Base-by-base conservation (phyloP, 2,888 invertebrate species). In the Watsonalla cultraria region DNA sequence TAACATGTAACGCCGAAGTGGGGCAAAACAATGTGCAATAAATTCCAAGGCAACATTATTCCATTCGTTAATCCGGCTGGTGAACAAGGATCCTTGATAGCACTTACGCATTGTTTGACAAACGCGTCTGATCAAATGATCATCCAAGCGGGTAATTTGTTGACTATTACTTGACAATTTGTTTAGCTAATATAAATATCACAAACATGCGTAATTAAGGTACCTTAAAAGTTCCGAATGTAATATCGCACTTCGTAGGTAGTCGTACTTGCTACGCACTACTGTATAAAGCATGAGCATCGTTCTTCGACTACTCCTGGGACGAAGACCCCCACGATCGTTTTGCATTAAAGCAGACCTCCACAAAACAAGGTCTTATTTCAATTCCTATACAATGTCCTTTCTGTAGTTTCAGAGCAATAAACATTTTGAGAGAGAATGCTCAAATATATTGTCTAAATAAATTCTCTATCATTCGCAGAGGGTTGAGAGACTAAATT, bases 11-110 rank as follows among this genome's bases (percentile, higher is more conserved):
- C 55, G 52, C 54, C 54, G 57, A 68, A 64, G 53, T 61, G 45
- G 60, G 57, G 59, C 65, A 58, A 66, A 72, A 61, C 49, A 57
- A 54, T 55, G 45, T 42, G 39, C 39, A 11, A 60, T 59, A 52
- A 47, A 48, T 45, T 58, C 46, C 67, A 62, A 68, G 70, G 65
- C 59, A 55, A 60, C 60, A 65, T 61, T 66, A 70, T 54, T 63
- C 47, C 53, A 49, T 48, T 49, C 9, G 49, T 51, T 59, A 62
- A 56, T 51, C 52, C 56, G 46, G 52, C 33, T 34, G 48, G 15
- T 9, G 33, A 9, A 37, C 24, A 24, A 37, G 33, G 42, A 47
- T 39, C 47, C 47, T 52, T 8, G 37, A 24, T 24, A 24, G 37
- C 11, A 7, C 24, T 34, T 34, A 7, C n/a, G 24, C 34, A n/a